Base-by-base conservation (phyloP, 2,113 vertebrate genomes). In the Ceyx margarethae region DNA sequence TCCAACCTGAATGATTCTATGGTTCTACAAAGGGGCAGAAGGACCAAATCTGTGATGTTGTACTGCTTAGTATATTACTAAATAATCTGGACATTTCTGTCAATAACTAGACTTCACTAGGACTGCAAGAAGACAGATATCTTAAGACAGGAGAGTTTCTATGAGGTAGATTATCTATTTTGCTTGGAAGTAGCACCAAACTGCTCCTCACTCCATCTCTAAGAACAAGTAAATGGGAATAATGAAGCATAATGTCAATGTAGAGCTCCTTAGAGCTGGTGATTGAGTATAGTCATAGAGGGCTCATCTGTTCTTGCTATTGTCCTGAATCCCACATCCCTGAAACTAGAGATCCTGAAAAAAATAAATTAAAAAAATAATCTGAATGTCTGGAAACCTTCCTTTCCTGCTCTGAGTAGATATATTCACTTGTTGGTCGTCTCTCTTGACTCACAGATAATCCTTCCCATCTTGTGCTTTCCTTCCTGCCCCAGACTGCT, bases 251-350 rank as follows among this genome's bases (percentile, higher is more conserved):
- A 35, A 69, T 3, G 4, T 23, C 5, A 5, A 57, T 13, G 19
- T 51, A 21, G 21, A 81, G n/a, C 6, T 72, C 37, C 51, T 69
- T 29, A 56, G 57, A 69, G 11, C 9, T 54, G 33, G 8, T 33
- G 26, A n/a, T n/a, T 19, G 19, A 46, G 11, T 35, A 15, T 8
- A 15, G 6, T 29, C 0, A 0, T 21, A 16, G n/a, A 22, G n/a
- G 15, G 12, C 31, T 48, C 25, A 40, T 26, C 17, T 64, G 29
- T 48, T 46, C 37, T 23, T 37, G 6, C 4, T 33, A 5, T 6
- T 16, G 35, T 46, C 15, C 45, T 42, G 20, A 42, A 8, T 60
- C 14, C 4, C 5, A 64, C 18, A 10, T 73, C 7, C 20, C n/a
- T 51, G 10, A 51, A 64, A 35, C 10, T 68, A 15, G 28, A 74